Evolutionary conservation across 2,888 invertebrate genomes (phyloP).

Genomic region (Lamellibrachia satsuma): DNA sequence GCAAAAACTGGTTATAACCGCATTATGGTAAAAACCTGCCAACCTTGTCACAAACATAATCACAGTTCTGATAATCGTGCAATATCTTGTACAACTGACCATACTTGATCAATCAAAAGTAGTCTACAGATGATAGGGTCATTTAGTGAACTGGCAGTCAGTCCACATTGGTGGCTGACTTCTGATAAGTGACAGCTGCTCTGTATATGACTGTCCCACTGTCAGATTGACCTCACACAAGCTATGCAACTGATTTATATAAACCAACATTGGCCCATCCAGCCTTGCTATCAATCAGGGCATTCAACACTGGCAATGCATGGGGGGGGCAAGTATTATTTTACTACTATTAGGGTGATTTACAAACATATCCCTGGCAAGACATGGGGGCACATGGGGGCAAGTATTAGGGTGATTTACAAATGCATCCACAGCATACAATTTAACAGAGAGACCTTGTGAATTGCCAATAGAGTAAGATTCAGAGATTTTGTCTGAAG

Average conservation of each 20-base stretch:
- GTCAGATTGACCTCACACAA: not conserved
- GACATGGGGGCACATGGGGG: not conserved
- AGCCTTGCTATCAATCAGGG: not conserved
- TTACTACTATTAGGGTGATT: not conserved
- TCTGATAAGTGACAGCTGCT: not conserved
- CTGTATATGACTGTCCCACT: not conserved
- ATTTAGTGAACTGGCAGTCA: too few species aligned
- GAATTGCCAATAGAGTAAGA: too few species aligned
- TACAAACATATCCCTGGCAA: not conserved
- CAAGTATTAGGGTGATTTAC: constrained; percentile 10
- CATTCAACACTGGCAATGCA: not conserved
- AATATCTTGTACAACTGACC: too few species aligned
- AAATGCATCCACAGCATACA: not conserved
- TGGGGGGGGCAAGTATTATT: not conserved
- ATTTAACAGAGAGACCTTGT: not conserved
- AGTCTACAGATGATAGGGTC: too few species aligned
- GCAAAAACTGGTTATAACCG: too few species aligned
- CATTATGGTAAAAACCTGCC: too few species aligned
- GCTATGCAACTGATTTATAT: not conserved
- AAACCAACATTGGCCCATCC: not conserved
- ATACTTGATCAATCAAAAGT: too few species aligned
- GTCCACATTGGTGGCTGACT: too few species aligned
- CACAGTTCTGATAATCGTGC: too few species aligned
- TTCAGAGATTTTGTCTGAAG: not conserved
- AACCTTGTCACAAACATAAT: too few species aligned